These are phyloP conservation scores for Trilocha varians DNA, from an alignment of 2,888 invertebrate species.

Conservation along the genomic window DNA sequence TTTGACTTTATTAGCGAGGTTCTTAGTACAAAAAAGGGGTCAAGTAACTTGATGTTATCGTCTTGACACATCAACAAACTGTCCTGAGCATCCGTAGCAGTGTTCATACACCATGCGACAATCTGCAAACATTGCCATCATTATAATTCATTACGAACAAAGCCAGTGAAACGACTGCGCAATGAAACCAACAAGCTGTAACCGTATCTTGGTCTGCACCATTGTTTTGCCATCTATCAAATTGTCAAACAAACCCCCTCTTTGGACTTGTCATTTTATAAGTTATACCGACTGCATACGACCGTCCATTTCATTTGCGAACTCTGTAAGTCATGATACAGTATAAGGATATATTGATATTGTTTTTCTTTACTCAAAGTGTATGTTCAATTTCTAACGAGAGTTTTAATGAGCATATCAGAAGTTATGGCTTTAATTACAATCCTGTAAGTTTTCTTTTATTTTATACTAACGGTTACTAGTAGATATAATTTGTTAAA, in stretches of 20 bases:
- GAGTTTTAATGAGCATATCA: not conserved
- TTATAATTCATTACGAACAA: constrained; percentile 52
- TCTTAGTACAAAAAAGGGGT: too few species aligned
- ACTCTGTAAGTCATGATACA: constrained; percentile 5
- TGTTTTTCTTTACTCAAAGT: not conserved
- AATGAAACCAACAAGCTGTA: constrained; percentile 56
- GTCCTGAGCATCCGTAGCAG: constrained; percentile 27
- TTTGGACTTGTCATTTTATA: constrained; percentile 45
- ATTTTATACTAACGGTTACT: too few species aligned
- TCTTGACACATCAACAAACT: constrained; percentile 14
- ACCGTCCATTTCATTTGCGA: constrained; percentile 10
- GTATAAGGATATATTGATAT: not conserved
- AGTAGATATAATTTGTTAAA: too few species aligned
- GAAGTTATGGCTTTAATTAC: not conserved
- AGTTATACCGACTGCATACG: constrained; percentile 30
- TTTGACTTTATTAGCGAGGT: too few species aligned
- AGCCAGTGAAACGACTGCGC: constrained; percentile 60
- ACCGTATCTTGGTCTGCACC: constrained; percentile 48
- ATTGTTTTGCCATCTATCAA: constrained; percentile 58
- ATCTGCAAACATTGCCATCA: constrained; percentile 50
- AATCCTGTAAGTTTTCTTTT: constrained; percentile 21
- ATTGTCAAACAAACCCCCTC: constrained; percentile 55
- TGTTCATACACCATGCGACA: constrained; percentile 49
- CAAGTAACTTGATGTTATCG: not conserved
- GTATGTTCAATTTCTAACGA: not conserved